These are phyloP conservation scores for Salvelinus fontinalis DNA, from an alignment of 2,113 vertebrate species.

Conservation along the genomic window DNA sequence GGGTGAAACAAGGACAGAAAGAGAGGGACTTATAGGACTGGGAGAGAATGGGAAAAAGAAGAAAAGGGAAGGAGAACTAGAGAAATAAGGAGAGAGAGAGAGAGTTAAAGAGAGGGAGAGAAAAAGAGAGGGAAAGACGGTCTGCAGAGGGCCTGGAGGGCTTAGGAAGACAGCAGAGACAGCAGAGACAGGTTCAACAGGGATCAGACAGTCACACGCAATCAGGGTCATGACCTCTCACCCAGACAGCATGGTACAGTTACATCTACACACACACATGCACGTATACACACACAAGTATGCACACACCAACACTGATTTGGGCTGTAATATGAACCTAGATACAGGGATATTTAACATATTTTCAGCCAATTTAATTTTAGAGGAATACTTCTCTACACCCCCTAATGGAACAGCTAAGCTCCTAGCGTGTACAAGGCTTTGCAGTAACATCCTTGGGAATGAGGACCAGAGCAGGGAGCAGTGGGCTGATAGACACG, in stretches of 20 bases:
- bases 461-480: background rate
- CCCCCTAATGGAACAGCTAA: background rate
- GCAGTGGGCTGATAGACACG: constrained; percentile 1
- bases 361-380: too few relatives aligned
- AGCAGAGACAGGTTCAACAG: constrained; percentile 24
- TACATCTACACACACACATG: constrained; percentile 12
- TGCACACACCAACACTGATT: background rate
- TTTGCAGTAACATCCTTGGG: too few relatives aligned
- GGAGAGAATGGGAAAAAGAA: background rate
- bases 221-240: constrained; percentile 43
- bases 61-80: background rate
- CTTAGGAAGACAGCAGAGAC: background rate
- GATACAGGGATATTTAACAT: too few relatives aligned
- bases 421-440: background rate
- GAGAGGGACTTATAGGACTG: background rate
- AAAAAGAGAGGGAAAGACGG: constrained; percentile 15
- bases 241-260: constrained; percentile 21
- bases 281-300: background rate
- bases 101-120: background rate
- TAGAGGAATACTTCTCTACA: too few relatives aligned
- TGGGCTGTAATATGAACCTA: too few relatives aligned
- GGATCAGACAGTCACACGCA: constrained; percentile 19
- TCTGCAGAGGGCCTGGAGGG: constrained; percentile 10
- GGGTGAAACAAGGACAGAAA: constrained; percentile 6
- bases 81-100: constrained; percentile 6